Evolutionary conservation across 2,797 vertebrate genomes (phyloP), one percentile per base, ranked within the genome.

Genomic region (Enteromius afrohamiltoni): DNA sequence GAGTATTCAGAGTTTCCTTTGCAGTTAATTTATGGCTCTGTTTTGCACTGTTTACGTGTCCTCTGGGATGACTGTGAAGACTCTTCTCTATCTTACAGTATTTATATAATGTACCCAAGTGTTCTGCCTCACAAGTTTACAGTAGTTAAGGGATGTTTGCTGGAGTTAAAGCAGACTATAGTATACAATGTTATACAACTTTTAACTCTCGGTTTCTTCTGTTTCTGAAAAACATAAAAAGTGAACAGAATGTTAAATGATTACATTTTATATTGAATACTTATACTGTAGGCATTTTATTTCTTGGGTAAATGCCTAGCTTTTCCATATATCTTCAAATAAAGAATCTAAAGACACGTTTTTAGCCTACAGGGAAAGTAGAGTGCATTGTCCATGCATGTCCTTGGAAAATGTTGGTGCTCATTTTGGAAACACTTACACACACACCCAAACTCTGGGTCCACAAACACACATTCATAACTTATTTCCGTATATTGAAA

Each of bases 31-130:
- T 87, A 88, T 83, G 51, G 6, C n/a, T 69, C 83, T 86, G 69
- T 84, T 87, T 71, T 70, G 79, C 51, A 75, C 51, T 83, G 77
- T 81, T 64, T 87, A 69, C 86, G 75, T 87, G 90, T 93, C 91
- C 91, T 87, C 74, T 23, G 21, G 65, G 80, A 85, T 88, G 76
- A 79, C 84, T 78, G 58, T 37, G 86, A 86, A 86, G 82, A 80
- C 80, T 81, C 87, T 89, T 92, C 91, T 91, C 90, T 83, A 90
- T 91, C 87, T 93, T 94, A 91, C 91, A 93, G 92, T 91, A 88
- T 92, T 93, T 93, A 90, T 82, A 76, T 19, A 81, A 91, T 2
- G 58, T 82, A 85, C 80, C 89, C 89, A 65, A 16, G 69, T 69
- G 42, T 83, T 80, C 69, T 60, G 67, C 8, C 17, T 23, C 70